Base-by-base conservation (phyloP, 2,888 invertebrate species). In the Stenotaenia linearis region DNA sequence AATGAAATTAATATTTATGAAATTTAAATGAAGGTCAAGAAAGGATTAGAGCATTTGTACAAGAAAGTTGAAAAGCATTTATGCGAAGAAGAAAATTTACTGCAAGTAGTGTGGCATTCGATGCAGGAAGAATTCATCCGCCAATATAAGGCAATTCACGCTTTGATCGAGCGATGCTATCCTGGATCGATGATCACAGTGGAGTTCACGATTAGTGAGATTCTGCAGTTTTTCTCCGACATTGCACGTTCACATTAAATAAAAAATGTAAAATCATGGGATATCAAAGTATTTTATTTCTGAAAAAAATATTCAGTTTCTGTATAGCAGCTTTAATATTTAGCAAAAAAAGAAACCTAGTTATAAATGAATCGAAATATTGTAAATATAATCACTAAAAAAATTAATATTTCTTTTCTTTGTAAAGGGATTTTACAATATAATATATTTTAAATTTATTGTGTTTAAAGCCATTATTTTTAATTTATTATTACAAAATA, bases 121-220 rank as follows among this genome's bases (percentile, higher is more conserved):
- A 98, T 99, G 98, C 98, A 98, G 89, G 96, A 98, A 86, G 98
- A 98, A 89, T 98, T 99, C 88, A 94, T 99, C 84, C 92, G 93
- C 83, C 98, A 98, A 87, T 96, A 98, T 87, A 95, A 94, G 86
- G 91, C 93, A 84, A 91, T 98, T 83, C 96, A 97, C 88, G 93
- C 94, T 83, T 90, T 97, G 83, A 95, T 98, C 85, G 94, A 94
- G 84, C 91, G 95, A 83, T 98, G 98, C 88, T 98, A 98, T 89
- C 96, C 97, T 15, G 97, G 95, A 82, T 94, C 97, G 75, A 95
- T 95, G 89, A 93, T 98, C 82, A 90, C 92, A 80, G 89, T 99
- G 83, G 98, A 98, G 86, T 98, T 99, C 86, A 92, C 94, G 79
- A 97, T 98, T 83, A 91, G 95, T 84, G 96, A 99, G 87, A 95